These are phyloP conservation scores for Sebastes steindachneri DNA, from an alignment of 2,797 vertebrate genomes.

Conservation along the genomic window DNA sequence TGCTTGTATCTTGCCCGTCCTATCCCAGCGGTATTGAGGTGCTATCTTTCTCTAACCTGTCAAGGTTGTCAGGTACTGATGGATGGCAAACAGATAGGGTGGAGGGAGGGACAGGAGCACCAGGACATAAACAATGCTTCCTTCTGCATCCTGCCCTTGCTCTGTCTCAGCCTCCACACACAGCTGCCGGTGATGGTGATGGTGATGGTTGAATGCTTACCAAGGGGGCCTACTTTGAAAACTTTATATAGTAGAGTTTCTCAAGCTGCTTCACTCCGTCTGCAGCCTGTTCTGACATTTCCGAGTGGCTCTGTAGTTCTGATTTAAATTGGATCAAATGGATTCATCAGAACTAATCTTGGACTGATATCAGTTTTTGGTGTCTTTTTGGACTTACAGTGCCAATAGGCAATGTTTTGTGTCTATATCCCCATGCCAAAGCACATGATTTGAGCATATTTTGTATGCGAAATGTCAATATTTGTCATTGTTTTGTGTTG, in stretches of 20 bases:
- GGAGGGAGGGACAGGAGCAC: conserved; percentile 30
- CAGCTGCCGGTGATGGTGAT: background rate
- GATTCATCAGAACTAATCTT: background rate
- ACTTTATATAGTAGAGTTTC: background rate
- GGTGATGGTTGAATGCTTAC: background rate
- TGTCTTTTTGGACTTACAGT: background rate
- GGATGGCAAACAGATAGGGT: conserved; percentile 65
- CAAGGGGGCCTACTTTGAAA: background rate
- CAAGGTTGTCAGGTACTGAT: conserved; percentile 69
- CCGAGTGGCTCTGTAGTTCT: background rate
- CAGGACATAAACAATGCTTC: conserved; percentile 53
- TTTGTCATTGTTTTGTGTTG: no score
- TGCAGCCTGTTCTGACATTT: background rate
- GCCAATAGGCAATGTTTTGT: background rate
- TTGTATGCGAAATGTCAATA: no score
- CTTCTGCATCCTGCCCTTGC: conserved; percentile 29
- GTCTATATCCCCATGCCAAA: background rate
- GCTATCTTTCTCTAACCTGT: conserved; percentile 67
- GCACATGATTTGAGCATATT: background rate
- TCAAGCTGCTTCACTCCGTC: background rate
- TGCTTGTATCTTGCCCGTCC: conserved; percentile 14
- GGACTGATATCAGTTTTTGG: background rate
- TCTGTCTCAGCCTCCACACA: conserved; percentile 19
- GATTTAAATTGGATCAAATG: background rate
- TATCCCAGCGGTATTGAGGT: conserved; percentile 42